These are phyloP conservation scores for Lethrus apterus DNA, from an alignment of 1,140 invertebrate species.

Conservation along the genomic window DNA sequence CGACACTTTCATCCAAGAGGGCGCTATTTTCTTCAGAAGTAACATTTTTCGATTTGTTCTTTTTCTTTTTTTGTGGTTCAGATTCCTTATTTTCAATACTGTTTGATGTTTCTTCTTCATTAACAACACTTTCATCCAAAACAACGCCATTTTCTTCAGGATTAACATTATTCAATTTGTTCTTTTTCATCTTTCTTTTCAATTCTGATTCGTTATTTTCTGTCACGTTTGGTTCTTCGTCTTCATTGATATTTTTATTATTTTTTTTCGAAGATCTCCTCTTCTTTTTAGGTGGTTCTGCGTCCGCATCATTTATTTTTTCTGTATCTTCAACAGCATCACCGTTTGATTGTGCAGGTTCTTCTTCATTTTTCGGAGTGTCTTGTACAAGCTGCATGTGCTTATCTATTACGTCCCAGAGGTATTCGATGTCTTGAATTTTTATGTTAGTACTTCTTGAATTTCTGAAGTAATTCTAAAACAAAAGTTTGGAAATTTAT, in stretches of 20 bases:
- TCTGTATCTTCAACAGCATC: conserved; percentile 34
- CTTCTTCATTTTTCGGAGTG: conserved; percentile 25
- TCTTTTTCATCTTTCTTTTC: too few relatives aligned
- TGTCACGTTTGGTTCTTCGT: too few relatives aligned
- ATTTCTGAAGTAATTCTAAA: conserved; percentile 60
- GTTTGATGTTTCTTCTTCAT: too few relatives aligned
- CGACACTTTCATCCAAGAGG: conserved; percentile 1
- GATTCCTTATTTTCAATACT: too few relatives aligned
- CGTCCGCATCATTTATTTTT: conserved; percentile 42
- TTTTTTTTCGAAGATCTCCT: conserved; percentile 21
- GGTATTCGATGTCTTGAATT: conserved; percentile 50
- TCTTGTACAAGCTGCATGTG: conserved; percentile 44
- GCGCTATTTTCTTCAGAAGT: too few relatives aligned
- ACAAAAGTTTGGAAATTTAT: conserved; percentile 10
- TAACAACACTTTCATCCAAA: too few relatives aligned
- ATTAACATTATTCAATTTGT: neutral
- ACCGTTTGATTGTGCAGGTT: conserved; percentile 14
- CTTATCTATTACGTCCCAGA: conserved; percentile 63
- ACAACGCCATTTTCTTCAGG: neutral
- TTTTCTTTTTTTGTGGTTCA: too few relatives aligned
- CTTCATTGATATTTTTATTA: neutral
- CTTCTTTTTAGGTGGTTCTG: conserved; percentile 39
- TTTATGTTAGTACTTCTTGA: conserved; percentile 48
- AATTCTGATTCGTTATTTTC: too few relatives aligned
- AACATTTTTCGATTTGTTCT: too few relatives aligned